Percentiles rank a stretch among this genome's conserved stretches.
phyloP scores from a whole-genome alignment of 2,888 invertebrate genomes.

The Pocota personata region DNA sequence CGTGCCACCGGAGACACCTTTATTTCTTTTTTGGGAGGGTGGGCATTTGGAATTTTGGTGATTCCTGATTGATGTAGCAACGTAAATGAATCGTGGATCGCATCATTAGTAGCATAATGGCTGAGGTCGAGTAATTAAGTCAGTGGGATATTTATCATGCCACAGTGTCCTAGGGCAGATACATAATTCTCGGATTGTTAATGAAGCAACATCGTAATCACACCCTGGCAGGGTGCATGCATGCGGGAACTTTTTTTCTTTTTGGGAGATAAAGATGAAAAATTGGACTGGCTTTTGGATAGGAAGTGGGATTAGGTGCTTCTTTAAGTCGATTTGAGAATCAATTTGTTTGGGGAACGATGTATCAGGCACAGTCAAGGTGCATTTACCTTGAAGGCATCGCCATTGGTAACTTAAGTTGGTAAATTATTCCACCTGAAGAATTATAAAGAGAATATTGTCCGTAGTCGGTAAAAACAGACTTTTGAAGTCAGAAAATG shows the following conservation, averaged over 20 bases:
- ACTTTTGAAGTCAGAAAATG: too few relatives aligned
- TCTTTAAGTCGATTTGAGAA: background rate
- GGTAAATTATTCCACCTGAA: too few relatives aligned
- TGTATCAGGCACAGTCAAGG: too few relatives aligned
- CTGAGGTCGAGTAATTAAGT: slow-evolving; percentile 70
- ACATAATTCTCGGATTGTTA: slow-evolving; percentile 40
- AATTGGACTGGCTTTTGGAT: slow-evolving; percentile 19
- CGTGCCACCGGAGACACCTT: slow-evolving; percentile 50
- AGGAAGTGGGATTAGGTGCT: background rate
- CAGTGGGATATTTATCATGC: slow-evolving; percentile 69
- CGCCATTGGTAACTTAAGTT: too few relatives aligned
- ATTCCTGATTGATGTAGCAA: slow-evolving; percentile 60
- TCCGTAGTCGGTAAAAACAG: too few relatives aligned
- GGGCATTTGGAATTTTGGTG: slow-evolving; percentile 26
- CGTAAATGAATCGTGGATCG: slow-evolving; percentile 62
- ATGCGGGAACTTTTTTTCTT: background rate
- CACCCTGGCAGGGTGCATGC: slow-evolving; percentile 39
- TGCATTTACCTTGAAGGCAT: too few relatives aligned
- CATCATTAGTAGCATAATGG: slow-evolving; percentile 63
- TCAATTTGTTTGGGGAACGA: slow-evolving; percentile 6
- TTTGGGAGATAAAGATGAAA: slow-evolving; percentile 14
- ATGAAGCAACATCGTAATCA: slow-evolving; percentile 52
- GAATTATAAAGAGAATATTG: too few relatives aligned
- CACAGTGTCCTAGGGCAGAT: slow-evolving; percentile 58
- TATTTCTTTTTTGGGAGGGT: slow-evolving; percentile 4